These are phyloP conservation scores for Fukomys damarensis DNA, from an alignment of 2,113 vertebrate genomes.

Conservation along the genomic window DNA sequence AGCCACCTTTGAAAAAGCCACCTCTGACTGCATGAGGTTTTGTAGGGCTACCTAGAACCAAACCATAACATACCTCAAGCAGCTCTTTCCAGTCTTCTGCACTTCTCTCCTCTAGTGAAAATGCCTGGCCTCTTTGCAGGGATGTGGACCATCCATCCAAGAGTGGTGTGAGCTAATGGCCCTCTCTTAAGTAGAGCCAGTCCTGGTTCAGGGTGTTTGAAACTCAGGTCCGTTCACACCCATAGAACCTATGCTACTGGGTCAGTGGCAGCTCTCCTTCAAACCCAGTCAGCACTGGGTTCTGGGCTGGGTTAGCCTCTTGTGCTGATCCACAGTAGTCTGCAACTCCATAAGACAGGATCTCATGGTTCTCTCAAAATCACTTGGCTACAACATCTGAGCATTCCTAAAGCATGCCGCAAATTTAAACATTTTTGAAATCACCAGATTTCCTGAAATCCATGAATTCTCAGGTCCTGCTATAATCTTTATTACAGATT, in stretches of 20 bases:
- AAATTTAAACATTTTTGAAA: not conserved
- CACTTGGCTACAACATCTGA: not conserved
- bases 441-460: not conserved
- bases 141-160: not conserved
- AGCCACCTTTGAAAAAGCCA: not conserved
- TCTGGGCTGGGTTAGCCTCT: not conserved
- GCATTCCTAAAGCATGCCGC: not conserved
- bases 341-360: not conserved
- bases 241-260: not conserved
- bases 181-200: not conserved
- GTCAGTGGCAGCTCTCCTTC: not conserved
- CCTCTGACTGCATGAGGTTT: not conserved
- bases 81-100: not conserved
- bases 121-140: not conserved
- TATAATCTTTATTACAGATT: not conserved
- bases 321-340: too few species aligned
- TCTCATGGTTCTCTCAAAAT: not conserved
- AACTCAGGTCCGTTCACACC: not conserved
- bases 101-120: not conserved
- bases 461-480: not conserved
- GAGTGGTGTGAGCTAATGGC: not conserved
- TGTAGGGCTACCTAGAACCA: not conserved
- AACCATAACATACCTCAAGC: not conserved
- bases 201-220: not conserved
- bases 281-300: not conserved